These are phyloP conservation scores for Oxyura jamaicensis DNA, from an alignment of 2,113 vertebrate genomes.

Conservation along the genomic window DNA sequence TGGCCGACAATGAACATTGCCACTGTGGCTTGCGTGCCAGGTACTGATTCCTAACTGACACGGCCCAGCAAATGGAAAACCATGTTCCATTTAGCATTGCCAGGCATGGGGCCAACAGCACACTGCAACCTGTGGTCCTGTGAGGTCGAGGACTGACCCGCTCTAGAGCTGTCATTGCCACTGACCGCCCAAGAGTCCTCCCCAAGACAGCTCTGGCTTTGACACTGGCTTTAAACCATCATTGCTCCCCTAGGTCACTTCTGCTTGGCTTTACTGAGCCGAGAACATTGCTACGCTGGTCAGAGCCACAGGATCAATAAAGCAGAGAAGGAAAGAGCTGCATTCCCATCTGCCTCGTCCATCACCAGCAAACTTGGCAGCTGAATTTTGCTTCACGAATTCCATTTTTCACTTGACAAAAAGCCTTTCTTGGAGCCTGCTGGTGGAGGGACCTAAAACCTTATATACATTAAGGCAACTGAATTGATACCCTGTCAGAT, in stretches of 20 bases:
- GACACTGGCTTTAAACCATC: not conserved
- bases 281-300: not conserved
- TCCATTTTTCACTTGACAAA: slow-evolving; percentile 65
- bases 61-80: not conserved
- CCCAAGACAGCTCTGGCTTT: not conserved
- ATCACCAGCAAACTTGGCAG: slow-evolving; percentile 54
- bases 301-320: slow-evolving; percentile 42
- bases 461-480: slow-evolving; percentile 43
- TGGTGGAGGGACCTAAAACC: slow-evolving; percentile 23
- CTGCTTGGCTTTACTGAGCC: not conserved
- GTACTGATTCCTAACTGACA: not conserved
- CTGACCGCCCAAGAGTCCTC: not conserved
- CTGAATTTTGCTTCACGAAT: not conserved
- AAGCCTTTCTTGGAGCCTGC: not conserved
- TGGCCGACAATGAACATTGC: fast-evolving
- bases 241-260: not conserved
- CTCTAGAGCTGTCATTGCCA: not conserved
- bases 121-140: not conserved
- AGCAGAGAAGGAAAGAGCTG: not conserved
- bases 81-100: not conserved
- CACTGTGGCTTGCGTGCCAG: fast-evolving
- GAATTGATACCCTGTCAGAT: slow-evolving; percentile 59
- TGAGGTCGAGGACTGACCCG: not conserved
- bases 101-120: not conserved
- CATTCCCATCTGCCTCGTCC: slow-evolving; percentile 35